Evolutionary conservation across 2,113 vertebrate genomes (phyloP), one percentile per base, ranked within the genome.

Genomic region (Gallinago paraguaiae): DNA sequence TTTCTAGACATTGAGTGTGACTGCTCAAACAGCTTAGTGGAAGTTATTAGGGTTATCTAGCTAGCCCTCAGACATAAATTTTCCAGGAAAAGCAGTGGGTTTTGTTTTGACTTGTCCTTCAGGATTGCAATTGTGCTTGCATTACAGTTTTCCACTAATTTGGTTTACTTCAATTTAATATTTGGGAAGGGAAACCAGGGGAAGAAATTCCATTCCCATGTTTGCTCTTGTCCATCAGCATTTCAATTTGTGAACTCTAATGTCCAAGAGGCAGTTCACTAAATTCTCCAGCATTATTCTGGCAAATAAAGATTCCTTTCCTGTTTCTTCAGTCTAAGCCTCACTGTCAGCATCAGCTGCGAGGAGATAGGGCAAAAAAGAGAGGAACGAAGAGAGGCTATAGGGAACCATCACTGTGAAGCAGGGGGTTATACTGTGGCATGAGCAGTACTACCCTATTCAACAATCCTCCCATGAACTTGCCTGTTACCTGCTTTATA

Each of bases 371-470:
- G 12, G 27, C 16, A 68, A 85, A 91, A 85, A 78, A 22, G 31
- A 63, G 56, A 70, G 48, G 48, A 81, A 86, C 11, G 24, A 85
- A 75, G 24, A 46, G 61, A 84, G 13, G 25, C 35, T 43, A 35
- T 23, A 87, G 30, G 30, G 18, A 86, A 8, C 8, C 0, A 0
- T 35, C 51, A 27, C 37, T 3, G 2, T 41, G 46, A 84, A 84
- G 41, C 8, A 72, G 4, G 1, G 6, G 1, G 2, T 4, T 50
- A 48, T 11, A 17, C 2, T 0, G 6, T 20, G 22, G 11, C 56
- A 57, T 0, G 2, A 43, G 30, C 33, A 82, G 14, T 45, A 39
- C 63, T 25, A 64, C 1, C 0, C 7, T 69, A 1, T 72, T 57
- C 7, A 9, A 68, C 30, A 84, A 5, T 25, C 11, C 23, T 82